Conservation (phyloP, 2,113 vertebrate species). For the Cavia porcellus region DNA sequence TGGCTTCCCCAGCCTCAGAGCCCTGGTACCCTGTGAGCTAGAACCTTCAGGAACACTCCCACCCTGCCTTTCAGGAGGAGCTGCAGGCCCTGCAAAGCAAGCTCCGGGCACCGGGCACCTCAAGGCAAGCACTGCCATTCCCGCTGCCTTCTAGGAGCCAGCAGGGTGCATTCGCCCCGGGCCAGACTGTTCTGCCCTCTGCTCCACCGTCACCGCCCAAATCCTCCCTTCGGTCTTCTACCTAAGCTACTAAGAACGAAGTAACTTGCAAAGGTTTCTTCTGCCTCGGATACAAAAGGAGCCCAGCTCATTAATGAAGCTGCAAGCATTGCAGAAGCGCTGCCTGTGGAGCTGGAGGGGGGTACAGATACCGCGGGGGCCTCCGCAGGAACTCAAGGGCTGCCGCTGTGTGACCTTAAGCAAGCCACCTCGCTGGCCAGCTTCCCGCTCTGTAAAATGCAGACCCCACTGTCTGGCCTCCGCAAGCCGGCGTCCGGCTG, state of each 20-base stretch:
- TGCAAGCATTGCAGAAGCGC: neutral
- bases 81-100: no score
- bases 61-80: neutral
- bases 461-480: neutral
- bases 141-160: neutral
- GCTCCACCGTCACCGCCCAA: neutral
- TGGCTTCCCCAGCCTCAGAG: neutral
- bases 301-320: neutral
- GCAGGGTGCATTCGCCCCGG: neutral
- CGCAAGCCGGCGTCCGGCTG: neutral
- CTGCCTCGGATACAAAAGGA: neutral
- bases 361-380: no score
- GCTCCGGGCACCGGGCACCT: rapidly evolving
- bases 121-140: neutral
- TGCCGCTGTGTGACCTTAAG: neutral
- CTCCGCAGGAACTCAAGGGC: neutral
- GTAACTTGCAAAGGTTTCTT: neutral
- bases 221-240: neutral
- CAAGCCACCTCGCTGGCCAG: neutral
- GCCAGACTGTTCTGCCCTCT: neutral
- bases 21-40: neutral
- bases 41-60: neutral
- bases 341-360: neutral
- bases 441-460: neutral
- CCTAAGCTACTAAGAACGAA: neutral